Base-by-base conservation (phyloP, 2,797 vertebrate genomes). In the Lateolabrax maculatus region DNA sequence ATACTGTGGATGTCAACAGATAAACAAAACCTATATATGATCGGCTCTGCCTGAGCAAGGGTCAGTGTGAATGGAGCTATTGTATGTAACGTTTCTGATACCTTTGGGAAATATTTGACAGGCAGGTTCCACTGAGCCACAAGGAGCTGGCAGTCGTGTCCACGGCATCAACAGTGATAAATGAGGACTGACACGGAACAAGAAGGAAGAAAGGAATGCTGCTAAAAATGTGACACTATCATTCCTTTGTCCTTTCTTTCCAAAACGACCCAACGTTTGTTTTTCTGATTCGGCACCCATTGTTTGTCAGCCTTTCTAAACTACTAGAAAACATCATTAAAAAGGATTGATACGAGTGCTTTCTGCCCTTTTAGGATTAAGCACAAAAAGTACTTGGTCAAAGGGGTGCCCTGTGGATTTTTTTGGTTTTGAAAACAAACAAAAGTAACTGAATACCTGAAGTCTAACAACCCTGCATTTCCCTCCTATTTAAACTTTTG, bases 21-120 rank as follows among this genome's bases (percentile, higher is more conserved):
- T 48, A 58, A 64, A 74, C 75, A 57, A 21, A 43, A 55, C 44
- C 21, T 58, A 29, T 46, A 62, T 15, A 21, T 8, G 41, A 63
- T 29, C 3, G 0, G 27, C 61, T 55, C 37, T 52, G 77, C 39
- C 25, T 15, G 5, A 27, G 58, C 34, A 1, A 58, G 55, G 61
- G 37, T 37, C 37, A 5, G 41, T 34, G 57, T 91, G 90, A 94
- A 92, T 83, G 11, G 77, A 78, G 75, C 73, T 81, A 80, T 83
- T 89, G 90, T 90, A 23, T 19, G 19, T 19, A 2, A 31, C 0
- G 67, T 65, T 83, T 86, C 74, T 90, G 84, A 91, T 87, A 70
- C 76, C 56, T 75, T 66, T 34, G 56, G 51, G 85, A 84, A 91
- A 90, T 86, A 93, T 93, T 90, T 94, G 31, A 92, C 94, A 90